Conservation (phyloP, 2,888 invertebrate genomes). For the Pseudococcus longispinus region DNA sequence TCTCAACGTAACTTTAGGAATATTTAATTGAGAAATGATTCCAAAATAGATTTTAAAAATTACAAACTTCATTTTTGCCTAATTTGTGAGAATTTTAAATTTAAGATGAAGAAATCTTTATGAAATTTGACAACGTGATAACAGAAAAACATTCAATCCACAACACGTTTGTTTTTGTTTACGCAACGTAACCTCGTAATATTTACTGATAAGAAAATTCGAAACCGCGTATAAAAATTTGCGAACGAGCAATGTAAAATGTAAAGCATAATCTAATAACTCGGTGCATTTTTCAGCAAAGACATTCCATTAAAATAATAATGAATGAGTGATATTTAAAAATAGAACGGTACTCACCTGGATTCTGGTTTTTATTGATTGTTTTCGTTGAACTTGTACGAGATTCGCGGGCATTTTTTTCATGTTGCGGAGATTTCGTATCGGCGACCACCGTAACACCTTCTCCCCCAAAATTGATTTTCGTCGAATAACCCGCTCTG, state of each 20-base stretch:
- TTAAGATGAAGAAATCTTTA: too few relatives aligned
- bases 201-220: not conserved
- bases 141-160: not conserved
- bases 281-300: not conserved
- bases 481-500: conserved; percentile 67
- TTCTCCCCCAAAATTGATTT: conserved; percentile 67
- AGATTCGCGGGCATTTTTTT: not conserved
- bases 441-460: conserved; percentile 64
- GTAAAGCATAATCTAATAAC: not conserved
- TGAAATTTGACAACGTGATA: too few relatives aligned
- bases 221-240: not conserved
- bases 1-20: too few relatives aligned
- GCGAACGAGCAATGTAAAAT: not conserved
- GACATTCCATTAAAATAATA: not conserved
- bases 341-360: not conserved
- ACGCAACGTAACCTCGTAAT: too few relatives aligned
- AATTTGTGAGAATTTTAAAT: too few relatives aligned
- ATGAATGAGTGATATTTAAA: not conserved
- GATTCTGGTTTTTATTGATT: not conserved
- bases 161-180: not conserved
- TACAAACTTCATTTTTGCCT: too few relatives aligned
- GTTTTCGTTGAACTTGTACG: not conserved
- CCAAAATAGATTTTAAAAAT: too few relatives aligned
- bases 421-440: conserved; percentile 38
- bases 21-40: too few relatives aligned